Evolutionary conservation across 2,797 vertebrate species (phyloP).

Genomic region (Triplophysa bombifrons): DNA sequence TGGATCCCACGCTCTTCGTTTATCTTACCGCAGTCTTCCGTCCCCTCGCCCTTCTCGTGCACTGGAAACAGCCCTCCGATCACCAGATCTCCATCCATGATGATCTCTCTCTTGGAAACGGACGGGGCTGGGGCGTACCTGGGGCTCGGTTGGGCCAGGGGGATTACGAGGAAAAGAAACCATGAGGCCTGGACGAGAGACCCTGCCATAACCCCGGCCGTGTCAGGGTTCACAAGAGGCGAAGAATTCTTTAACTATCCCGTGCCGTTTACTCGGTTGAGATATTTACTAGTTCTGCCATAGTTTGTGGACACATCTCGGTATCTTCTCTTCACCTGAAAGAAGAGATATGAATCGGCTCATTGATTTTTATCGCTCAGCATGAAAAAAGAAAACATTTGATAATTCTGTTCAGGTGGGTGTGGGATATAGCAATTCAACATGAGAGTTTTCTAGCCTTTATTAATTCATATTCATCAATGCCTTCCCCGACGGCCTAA

Average conservation of each 20-base stretch:
- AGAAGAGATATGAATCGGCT: slow-evolving; percentile 16
- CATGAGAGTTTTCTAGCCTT: slow-evolving; percentile 30
- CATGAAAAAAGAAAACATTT: slow-evolving; percentile 26
- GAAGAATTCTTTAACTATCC: background rate
- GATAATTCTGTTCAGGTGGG: slow-evolving; percentile 21
- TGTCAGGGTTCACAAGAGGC: slow-evolving; percentile 14
- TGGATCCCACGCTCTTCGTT: slow-evolving; percentile 97
- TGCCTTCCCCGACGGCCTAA: slow-evolving; percentile 15
- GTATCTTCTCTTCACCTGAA: slow-evolving; percentile 12
- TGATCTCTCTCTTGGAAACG: slow-evolving; percentile 89
- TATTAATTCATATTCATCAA: slow-evolving; percentile 51
- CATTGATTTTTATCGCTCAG: background rate
- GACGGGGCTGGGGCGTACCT: slow-evolving; percentile 72
- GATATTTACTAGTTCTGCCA: slow-evolving; percentile 17
- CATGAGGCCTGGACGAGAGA: slow-evolving; percentile 55
- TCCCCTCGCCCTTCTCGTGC: slow-evolving; percentile 91
- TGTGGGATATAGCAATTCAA: no score
- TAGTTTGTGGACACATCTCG: slow-evolving; percentile 45
- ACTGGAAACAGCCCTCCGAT: slow-evolving; percentile 96
- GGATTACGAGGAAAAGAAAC: slow-evolving; percentile 69
- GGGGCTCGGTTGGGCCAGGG: slow-evolving; percentile 71
- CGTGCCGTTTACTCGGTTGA: slow-evolving; percentile 37
- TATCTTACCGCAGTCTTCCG: slow-evolving; percentile 92
- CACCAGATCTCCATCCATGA: slow-evolving; percentile 92
- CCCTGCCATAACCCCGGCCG: slow-evolving; percentile 29